Evolutionary conservation across 2,113 vertebrate genomes (phyloP), one percentile per base, ranked within the genome.

Genomic region (Lophotis ruficrista): DNA sequence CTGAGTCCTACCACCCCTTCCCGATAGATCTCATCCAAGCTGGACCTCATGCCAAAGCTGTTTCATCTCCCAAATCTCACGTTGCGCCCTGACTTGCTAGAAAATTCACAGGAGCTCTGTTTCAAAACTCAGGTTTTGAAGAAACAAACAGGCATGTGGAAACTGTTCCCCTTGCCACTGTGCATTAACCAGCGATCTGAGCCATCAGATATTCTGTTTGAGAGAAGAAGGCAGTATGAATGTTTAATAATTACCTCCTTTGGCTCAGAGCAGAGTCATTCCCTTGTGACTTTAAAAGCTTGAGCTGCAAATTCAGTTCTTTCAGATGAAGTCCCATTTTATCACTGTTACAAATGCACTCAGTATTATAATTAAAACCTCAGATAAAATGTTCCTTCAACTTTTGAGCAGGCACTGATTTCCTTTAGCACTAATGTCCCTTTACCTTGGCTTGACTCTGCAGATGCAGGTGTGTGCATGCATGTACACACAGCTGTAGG

Each of bases 381-480:
- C 4, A 1, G 48, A 87, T 57, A 60, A 91, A 75, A 43, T 10
- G 28, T 54, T 81, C 31, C 37, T 45, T 18, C 41, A 75, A 3
- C 12, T 68, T 54, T 33, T 78, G 38, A 65, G 30, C 14, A 2
- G 7, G 9, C 12, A 18, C 17, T 30, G 33, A 21, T 87, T 71
- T 81, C 23, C 53, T 54, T 58, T 45, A 41, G 22, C 10, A 20
- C 24, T 58, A 14, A 11, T 3, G 14, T 6, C 76, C 51, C 28
- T 75, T 89, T 38, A 25, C 28, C 38, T 50, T 27, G 60, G 12
- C 17, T 50, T 51, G 25, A 18, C 13, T 19, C 31, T 20, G 4
- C 2, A 1, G 17, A 21, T 53, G 5, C 38, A 57, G 45, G 12
- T 6, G 4, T 14, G 28, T 30, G 50, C 0, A 0, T 51, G 31